Evolutionary conservation across 2,113 vertebrate species (phyloP).

Genomic region (Pachycephala philippinensis): DNA sequence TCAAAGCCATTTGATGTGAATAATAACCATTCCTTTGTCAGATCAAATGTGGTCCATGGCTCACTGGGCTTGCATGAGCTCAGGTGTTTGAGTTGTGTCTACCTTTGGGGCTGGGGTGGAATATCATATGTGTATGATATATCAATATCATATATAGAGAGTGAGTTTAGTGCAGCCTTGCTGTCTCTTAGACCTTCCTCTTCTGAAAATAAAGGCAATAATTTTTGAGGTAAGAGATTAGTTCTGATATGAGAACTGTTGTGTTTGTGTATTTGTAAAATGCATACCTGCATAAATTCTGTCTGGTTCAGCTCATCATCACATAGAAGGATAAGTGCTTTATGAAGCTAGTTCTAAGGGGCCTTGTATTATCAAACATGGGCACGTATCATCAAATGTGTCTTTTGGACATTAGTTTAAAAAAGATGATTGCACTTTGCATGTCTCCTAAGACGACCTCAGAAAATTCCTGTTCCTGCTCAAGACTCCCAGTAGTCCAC

Average conservation of each 20-base stretch:
- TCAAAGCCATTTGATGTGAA: background rate
- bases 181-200: background rate
- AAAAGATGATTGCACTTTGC: background rate
- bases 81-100: background rate
- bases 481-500: background rate
- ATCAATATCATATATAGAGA: background rate
- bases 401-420: background rate
- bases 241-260: background rate
- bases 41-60: rapidly evolving
- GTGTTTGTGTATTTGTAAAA: background rate
- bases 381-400: background rate
- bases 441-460: background rate
- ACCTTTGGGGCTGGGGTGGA: background rate
- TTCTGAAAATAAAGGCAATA: background rate
- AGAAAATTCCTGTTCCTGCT: background rate
- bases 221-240: background rate
- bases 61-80: background rate
- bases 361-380: background rate
- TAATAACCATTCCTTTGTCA: background rate
- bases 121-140: background rate
- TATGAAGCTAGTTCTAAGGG: background rate
- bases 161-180: background rate
- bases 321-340: background rate
- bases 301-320: background rate
- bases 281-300: background rate